phyloP scores from a whole-genome alignment of 2,797 vertebrate species.

The Lycodopsis pacificus region DNA sequence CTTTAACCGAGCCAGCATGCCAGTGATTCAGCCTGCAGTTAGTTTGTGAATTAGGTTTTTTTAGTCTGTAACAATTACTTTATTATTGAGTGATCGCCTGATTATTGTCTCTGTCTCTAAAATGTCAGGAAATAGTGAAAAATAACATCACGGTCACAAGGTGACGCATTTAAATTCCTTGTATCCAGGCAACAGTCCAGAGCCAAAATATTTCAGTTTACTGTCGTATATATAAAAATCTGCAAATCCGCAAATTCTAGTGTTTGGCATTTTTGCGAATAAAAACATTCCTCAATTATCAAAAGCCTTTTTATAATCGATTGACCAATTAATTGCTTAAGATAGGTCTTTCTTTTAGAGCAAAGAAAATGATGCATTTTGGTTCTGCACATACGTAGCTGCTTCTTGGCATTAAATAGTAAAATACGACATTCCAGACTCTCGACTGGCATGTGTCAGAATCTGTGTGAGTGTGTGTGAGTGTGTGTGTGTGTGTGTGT shows the following conservation, averaged over 20 bases:
- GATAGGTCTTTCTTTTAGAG: not conserved
- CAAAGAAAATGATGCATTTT: not conserved
- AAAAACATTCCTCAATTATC: not conserved
- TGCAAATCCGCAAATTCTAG: not conserved
- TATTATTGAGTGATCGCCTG: not conserved
- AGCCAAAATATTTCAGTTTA: not conserved
- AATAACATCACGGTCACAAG: not conserved
- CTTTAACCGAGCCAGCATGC: not conserved
- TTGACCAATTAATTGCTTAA: not conserved
- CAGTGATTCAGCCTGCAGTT: slow-evolving; percentile 1
- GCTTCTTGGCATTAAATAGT: not conserved
- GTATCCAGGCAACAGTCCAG: no score
- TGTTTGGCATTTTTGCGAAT: not conserved
- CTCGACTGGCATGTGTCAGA: not conserved
- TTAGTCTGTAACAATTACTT: not conserved
- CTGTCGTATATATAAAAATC: not conserved
- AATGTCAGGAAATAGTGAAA: not conserved
- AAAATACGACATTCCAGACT: not conserved
- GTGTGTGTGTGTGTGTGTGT: no score
- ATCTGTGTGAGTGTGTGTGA: no score
- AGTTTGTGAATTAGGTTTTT: not conserved
- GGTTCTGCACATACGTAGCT: not conserved
- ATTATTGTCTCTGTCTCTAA: not conserved
- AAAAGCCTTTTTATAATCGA: not conserved
- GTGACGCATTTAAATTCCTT: not conserved